Evolutionary conservation across 2,888 invertebrate genomes (phyloP), one percentile per base, ranked within the genome.

Genomic region (Nematopogon swammerdamellus): DNA sequence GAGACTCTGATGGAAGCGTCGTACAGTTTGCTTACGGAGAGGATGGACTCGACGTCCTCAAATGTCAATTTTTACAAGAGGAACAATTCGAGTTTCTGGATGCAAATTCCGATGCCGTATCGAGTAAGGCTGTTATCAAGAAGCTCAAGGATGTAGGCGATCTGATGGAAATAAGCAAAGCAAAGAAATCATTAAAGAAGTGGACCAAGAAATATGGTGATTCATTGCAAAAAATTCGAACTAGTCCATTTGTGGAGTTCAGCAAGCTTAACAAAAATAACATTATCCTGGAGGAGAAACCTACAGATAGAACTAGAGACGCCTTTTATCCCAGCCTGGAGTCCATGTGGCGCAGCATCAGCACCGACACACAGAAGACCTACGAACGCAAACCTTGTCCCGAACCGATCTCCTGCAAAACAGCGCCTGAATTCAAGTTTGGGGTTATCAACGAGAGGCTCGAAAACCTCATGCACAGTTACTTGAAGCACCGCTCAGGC

Each of bases 1-100:
- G 98, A 54, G 98, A 99, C 65, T 89, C 92, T 52, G 98, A 99
- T 68, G 89, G 91, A 29, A 91, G 91, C 63, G 85, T 99, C 1
- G 85, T 99, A 48, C 98, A 96, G 82, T 96, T 93, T 69, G 81
- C 89, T 17, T 97, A 96, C 60, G 97, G 97, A 1, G 97, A 97
- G 77, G 97, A 97, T 65, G 94, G 94, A 0, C 80, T 94, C 57
- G 98, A 99, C 62, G 89, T 98, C 46, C 79, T 87, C 0, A 94
- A 93, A 67, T 87, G 91, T 0, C 91, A 92, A 57, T 97, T 92
- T 67, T 79, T 99, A 14, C 88, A 85, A 48, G 63, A 84, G 42
- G 84, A 89, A 47, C 91, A 91, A 60, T 74, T 95, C 30, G 77
- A 83, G 17, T 95, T 98, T 64, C 77, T 99, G 6, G 83, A 88